Conservation (phyloP, 2,797 vertebrate species). For the Alfaro cultratus region DNA sequence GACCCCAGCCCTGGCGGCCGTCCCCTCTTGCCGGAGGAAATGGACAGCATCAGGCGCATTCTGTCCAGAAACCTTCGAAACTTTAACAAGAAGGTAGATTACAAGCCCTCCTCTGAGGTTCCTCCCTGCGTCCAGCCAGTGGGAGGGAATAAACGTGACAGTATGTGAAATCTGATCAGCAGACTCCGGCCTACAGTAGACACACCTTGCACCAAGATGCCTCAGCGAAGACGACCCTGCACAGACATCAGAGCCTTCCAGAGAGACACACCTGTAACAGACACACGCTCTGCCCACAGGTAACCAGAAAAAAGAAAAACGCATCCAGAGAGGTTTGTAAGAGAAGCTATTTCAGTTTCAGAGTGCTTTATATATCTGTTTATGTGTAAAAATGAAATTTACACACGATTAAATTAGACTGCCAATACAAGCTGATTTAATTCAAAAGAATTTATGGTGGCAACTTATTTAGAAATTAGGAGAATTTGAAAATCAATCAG, state of each 20-base stretch:
- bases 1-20: constrained; percentile 54
- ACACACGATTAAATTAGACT: not conserved
- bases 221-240: constrained; percentile 75
- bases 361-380: not conserved
- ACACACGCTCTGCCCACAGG: constrained; percentile 54
- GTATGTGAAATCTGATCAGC: constrained; percentile 31
- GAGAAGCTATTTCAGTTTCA: fast-evolving
- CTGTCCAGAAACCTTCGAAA: constrained; percentile 84
- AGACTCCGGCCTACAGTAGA: constrained; percentile 84
- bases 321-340: too few species aligned
- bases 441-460: not conserved
- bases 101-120: not conserved
- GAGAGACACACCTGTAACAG: constrained; percentile 54
- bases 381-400: not conserved
- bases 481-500: not conserved
- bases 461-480: not conserved
- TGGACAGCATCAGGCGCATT: constrained; percentile 85
- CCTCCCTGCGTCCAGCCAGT: not conserved
- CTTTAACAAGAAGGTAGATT: constrained; percentile 81
- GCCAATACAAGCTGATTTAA: not conserved
- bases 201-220: constrained; percentile 82
- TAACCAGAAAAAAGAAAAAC: constrained; percentile 10
- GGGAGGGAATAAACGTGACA: not conserved
- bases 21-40: constrained; percentile 66
- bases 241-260: constrained; percentile 75